Percentiles rank a stretch among this genome's conserved stretches.
These are phyloP conservation scores for Orientallactaga sibirica DNA, from an alignment of 2,797 vertebrate species.

Conservation along the genomic window DNA sequence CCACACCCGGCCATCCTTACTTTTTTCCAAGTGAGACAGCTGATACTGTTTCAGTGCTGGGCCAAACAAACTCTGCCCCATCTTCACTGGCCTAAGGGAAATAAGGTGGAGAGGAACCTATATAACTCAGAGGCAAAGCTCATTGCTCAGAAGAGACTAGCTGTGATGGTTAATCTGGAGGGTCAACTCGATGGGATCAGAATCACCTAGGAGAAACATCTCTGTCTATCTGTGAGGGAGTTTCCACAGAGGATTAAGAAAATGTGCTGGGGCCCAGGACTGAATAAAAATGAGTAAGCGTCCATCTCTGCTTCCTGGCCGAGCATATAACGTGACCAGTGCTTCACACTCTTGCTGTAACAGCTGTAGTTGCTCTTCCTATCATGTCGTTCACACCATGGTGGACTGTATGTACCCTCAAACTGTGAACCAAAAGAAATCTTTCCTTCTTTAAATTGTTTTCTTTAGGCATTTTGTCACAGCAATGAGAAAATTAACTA, in stretches of 20 bases:
- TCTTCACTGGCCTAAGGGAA: background rate
- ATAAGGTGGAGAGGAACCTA: background rate
- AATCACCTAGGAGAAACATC: background rate
- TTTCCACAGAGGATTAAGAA: background rate
- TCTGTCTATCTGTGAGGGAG: background rate
- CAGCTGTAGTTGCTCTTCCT: too few relatives aligned
- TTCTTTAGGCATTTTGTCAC: background rate
- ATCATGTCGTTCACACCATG: fast-evolving
- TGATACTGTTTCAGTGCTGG: background rate
- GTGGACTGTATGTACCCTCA: background rate
- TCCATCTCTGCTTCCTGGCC: background rate
- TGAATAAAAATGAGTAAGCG: background rate
- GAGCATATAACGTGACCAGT: background rate
- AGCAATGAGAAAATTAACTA: background rate
- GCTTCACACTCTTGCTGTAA: background rate
- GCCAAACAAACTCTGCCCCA: background rate
- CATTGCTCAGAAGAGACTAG: background rate
- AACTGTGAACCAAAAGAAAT: background rate
- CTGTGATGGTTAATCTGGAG: background rate
- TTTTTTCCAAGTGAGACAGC: background rate
- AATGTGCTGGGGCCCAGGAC: background rate
- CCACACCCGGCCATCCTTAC: background rate
- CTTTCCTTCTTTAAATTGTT: background rate
- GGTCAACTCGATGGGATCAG: background rate
- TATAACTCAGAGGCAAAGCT: background rate